A percentile compares a stretch with the other conserved stretches of the same genome.
Evolutionary conservation across 2,797 vertebrate genomes (phyloP).

Genomic region (Meda fulgida): DNA sequence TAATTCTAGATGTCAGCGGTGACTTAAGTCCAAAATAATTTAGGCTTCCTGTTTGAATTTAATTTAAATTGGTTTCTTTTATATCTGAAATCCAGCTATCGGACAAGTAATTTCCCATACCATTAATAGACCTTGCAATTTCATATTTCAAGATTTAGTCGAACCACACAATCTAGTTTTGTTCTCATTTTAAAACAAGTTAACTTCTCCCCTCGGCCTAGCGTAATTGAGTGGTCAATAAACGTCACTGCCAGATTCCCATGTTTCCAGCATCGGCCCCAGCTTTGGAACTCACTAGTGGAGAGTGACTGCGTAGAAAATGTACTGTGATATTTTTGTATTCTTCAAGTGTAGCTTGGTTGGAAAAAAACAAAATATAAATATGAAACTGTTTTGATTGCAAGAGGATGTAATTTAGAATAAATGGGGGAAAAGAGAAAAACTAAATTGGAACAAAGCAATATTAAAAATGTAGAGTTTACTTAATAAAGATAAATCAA

Average conservation of each 20-base stretch:
- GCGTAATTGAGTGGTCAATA: slow-evolving; percentile 35
- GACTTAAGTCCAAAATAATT: slow-evolving; percentile 41
- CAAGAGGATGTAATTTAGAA: slow-evolving; percentile 79
- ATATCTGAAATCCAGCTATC: neutral
- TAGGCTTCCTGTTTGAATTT: slow-evolving; percentile 21
- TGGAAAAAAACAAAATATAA: slow-evolving; percentile 65
- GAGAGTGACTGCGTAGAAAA: slow-evolving; percentile 79
- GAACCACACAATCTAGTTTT: slow-evolving; percentile 8
- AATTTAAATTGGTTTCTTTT: slow-evolving; percentile 16
- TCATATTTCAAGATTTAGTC: neutral
- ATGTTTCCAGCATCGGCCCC: slow-evolving; percentile 66
- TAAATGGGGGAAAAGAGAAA: slow-evolving; percentile 65
- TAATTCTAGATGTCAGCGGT: neutral
- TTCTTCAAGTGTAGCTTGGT: slow-evolving; percentile 81
- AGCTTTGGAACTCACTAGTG: slow-evolving; percentile 70
- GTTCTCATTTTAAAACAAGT: slow-evolving; percentile 17
- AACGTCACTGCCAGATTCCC: slow-evolving; percentile 61
- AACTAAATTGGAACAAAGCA: slow-evolving; percentile 74
- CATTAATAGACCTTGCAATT: neutral
- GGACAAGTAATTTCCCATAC: slow-evolving; percentile 1
- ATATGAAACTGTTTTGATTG: slow-evolving; percentile 74
- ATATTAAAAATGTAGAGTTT: slow-evolving; percentile 82
- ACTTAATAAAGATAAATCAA: slow-evolving; percentile 83
- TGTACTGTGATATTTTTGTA: slow-evolving; percentile 89
- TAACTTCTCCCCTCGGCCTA: slow-evolving; percentile 5